These are phyloP conservation scores for Eurosta solidaginis DNA, from an alignment of 1,140 invertebrate genomes.

Conservation along the genomic window DNA sequence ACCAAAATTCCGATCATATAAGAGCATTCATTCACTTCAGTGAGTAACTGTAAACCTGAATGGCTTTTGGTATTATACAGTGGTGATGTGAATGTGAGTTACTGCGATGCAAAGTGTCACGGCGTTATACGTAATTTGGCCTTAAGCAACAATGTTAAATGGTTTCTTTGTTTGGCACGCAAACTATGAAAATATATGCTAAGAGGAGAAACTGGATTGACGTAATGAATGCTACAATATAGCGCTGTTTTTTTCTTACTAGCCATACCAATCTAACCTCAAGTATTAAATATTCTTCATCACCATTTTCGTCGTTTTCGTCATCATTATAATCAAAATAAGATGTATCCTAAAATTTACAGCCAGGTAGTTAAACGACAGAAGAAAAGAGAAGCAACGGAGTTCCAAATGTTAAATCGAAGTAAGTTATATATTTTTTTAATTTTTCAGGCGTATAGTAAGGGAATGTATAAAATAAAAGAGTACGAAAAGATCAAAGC, in stretches of 20 bases:
- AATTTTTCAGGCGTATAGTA: too few species aligned
- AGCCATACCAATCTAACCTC: slow-evolving; percentile 48
- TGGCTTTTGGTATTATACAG: too few species aligned
- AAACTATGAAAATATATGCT: too few species aligned
- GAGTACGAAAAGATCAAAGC: too few species aligned
- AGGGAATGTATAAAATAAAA: too few species aligned
- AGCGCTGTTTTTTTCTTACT: not conserved
- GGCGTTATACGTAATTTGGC: too few species aligned
- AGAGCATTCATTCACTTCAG: too few species aligned
- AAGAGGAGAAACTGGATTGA: not conserved
- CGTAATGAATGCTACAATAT: not conserved
- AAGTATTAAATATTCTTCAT: slow-evolving; percentile 58
- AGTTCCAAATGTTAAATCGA: not conserved
- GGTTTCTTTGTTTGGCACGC: not conserved
- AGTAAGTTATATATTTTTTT: not conserved
- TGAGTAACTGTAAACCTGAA: too few species aligned
- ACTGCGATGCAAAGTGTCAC: too few species aligned
- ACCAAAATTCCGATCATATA: too few species aligned
- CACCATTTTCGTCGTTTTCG: slow-evolving; percentile 43
- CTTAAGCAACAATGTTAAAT: too few species aligned
- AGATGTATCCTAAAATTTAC: slow-evolving; percentile 47
- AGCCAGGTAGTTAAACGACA: not conserved
- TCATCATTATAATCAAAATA: slow-evolving; percentile 58
- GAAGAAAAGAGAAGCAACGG: not conserved
- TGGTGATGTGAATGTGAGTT: too few species aligned